Evolutionary conservation across 2,113 vertebrate genomes (phyloP), one percentile per base, ranked within the genome.

Genomic region (Pseudopipra pipra): DNA sequence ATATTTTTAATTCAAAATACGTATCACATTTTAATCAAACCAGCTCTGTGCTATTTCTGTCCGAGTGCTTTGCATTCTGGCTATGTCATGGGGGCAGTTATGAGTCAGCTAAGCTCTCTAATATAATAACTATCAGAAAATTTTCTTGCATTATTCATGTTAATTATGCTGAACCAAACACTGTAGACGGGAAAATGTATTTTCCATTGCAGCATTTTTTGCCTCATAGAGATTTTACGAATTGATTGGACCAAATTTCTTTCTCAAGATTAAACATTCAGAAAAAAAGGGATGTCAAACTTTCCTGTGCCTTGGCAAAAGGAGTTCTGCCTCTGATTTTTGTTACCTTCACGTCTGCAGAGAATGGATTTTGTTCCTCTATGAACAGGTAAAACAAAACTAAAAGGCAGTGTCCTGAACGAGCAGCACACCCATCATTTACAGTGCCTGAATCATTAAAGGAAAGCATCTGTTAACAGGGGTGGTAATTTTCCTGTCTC

Each of bases 81-180:
- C 94, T 96, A 74, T 86, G 90, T 97, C 97, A 95, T 39, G 68
- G 95, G 96, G 96, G 92, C 95, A 97, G 95, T 98, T 98, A 97
- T 94, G 96, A 98, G 96, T 96, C 96, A 98, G 94, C 96, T 96
- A 94, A 96, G 92, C 91, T 96, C 96, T 98, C 95, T 96, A 95
- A 98, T 96, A 95, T 96, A 98, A 97, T 98, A 98, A 98, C 95
- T 93, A 97, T 97, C 96, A 96, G 93, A 90, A 98, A 97, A 98
- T 96, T 94, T 91, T 94, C 79, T 95, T 97, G 97, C 97, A 98
- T 98, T 98, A 98, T 98, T 98, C 97, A 98, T 98, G 97, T 92
- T 98, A 98, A 98, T 98, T 98, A 97, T 87, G 75, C 97, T 93
- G 93, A 97, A 94, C 95, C 94, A 97, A 98, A 97, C 94, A 97